A percentile compares a stretch with the other conserved stretches of the same genome.
phyloP scores from a whole-genome alignment of 2,888 invertebrate genomes.

The Andrena haemorrhoa region DNA sequence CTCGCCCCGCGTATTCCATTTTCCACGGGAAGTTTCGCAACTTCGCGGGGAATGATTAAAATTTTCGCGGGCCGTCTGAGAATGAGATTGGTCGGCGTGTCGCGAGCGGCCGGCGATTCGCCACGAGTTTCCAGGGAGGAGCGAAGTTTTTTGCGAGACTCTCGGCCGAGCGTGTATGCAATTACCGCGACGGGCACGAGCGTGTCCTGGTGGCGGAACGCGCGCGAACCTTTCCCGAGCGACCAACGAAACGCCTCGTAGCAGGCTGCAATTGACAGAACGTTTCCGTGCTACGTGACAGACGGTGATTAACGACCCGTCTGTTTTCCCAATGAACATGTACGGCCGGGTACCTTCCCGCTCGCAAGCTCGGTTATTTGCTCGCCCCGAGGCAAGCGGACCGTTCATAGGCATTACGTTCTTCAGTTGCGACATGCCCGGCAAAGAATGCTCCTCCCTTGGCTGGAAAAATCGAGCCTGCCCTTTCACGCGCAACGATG shows the following conservation, averaged over 20 bases:
- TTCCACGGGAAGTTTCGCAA: conserved; percentile 14
- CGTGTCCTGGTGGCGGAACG: neutral
- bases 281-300: conserved; percentile 45
- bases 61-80: conserved; percentile 1
- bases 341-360: conserved; percentile 26
- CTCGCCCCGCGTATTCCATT: neutral
- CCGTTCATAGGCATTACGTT: too few species aligned
- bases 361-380: conserved; percentile 33
- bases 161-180: conserved; percentile 18
- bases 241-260: conserved; percentile 28
- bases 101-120: neutral
- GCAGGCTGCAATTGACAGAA: conserved; percentile 54
- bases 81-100: neutral
- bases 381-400: conserved; percentile 10
- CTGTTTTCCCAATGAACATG: conserved; percentile 56
- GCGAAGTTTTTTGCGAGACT: conserved; percentile 3
- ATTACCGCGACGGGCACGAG: conserved; percentile 22
- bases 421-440: neutral
- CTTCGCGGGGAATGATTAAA: conserved; percentile 30
- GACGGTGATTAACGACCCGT: conserved; percentile 63
- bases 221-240: neutral
- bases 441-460: neutral
- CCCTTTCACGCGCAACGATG: neutral
- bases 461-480: neutral
- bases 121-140: neutral